Evolutionary conservation across 2,888 invertebrate genomes (phyloP).

Genomic region (Hypomecis punctinalis): DNA sequence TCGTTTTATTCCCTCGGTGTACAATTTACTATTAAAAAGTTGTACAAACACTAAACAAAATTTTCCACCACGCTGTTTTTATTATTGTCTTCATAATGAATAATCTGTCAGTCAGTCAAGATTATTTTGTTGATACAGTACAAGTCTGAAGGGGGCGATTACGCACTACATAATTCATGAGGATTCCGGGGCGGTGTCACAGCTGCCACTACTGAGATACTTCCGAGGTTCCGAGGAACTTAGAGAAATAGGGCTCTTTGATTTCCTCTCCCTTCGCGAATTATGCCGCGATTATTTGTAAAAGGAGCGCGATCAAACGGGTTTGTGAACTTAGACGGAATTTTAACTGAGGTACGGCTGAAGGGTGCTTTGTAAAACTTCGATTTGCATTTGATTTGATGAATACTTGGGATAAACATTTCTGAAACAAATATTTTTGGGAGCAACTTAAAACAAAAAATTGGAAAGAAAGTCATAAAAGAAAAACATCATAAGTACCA

Average conservation of each 20-base stretch:
- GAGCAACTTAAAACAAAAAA: not conserved
- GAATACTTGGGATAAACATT: not conserved
- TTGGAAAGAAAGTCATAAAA: not conserved
- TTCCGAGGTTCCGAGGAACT: conserved; percentile 46
- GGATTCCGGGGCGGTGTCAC: conserved; percentile 62
- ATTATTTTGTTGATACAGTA: conserved; percentile 5
- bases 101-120: not conserved
- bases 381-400: conserved; percentile 27
- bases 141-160: conserved; percentile 67
- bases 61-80: not conserved
- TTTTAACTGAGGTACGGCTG: conserved; percentile 28
- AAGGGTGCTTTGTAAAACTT: conserved; percentile 13
- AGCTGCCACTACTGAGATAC: conserved; percentile 59
- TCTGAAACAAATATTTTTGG: not conserved
- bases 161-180: conserved; percentile 77
- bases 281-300: conserved; percentile 57
- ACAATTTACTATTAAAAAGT: too few species aligned
- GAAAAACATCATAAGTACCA: not conserved
- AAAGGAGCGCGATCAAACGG: conserved; percentile 49
- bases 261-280: conserved; percentile 63
- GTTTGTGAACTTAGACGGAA: conserved; percentile 33
- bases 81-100: not conserved
- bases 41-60: too few species aligned
- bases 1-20: too few species aligned
- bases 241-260: conserved; percentile 57